Evolutionary conservation across 2,113 vertebrate species (phyloP), one percentile per base, ranked within the genome.

Genomic region (Cyprinodon variegatus): DNA sequence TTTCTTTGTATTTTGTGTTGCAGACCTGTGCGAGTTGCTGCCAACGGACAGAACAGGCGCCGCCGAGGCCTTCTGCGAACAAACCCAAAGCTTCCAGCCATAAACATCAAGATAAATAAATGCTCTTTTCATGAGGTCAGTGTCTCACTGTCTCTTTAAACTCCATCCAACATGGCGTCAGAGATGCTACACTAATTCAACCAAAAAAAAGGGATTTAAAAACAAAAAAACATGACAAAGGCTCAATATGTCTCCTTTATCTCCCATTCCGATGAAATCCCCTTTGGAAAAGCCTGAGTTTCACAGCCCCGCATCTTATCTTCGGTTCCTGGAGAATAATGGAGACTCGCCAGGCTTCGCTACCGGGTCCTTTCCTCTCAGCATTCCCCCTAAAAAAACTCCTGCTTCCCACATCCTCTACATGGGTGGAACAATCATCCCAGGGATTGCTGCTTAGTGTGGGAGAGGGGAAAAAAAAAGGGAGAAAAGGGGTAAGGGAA

Each of bases 351-450:
- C 85, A 90, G 85, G 82, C 84, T 86, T 84, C n/a, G 73, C 83
- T 80, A 82, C 88, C 77, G 84, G 78, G 78, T 81, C 81, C 85
- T 90, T 50, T 70, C 77, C 82, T 84, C 93, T 96, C 94, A 95
- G 95, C 95, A 95, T 96, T 89, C 95, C 94, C 95, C 61, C 20
- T 17, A 29, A 15, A 62, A 96, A 94, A 95, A 95, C 92, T 94
- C 70, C 87, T 84, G 86, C 89, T 82, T 88, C 86, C 90, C 89
- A 89, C 88, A 89, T 88, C 82, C 81, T 97, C 96, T 97, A 97
- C 96, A 98, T 97, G 91, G 97, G 97, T 91, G 97, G 97, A 94
- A 97, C 96, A 88, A 98, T 98, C 96, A 97, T 97, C 94, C 96
- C 97, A 89, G 96, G 96, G 95, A 97, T 97, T 89, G 95, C 97